phyloP scores from a whole-genome alignment of 2,113 vertebrate genomes.

The Esox niger region DNA sequence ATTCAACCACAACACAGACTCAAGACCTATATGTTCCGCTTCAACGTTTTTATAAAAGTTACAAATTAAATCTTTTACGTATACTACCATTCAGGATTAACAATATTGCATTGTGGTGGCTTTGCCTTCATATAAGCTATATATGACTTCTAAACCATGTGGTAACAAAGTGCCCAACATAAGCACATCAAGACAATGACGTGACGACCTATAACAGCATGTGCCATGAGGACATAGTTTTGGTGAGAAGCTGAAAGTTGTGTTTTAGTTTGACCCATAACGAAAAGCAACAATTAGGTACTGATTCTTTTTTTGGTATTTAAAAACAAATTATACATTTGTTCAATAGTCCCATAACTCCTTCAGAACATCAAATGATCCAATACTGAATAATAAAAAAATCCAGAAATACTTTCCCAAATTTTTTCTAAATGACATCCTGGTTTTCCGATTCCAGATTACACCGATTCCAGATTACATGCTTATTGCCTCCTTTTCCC shows the following conservation, averaged over 20 bases:
- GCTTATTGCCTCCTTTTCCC: too few species aligned
- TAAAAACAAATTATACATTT: conserved; percentile 51
- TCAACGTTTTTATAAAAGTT: not conserved
- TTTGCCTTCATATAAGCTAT: conserved; percentile 3
- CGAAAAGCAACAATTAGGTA: conserved; percentile 8
- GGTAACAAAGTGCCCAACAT: conserved; percentile 38
- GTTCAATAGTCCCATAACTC: conserved; percentile 56
- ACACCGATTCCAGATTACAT: too few species aligned
- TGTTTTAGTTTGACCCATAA: not conserved
- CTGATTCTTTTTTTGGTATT: conserved; percentile 59
- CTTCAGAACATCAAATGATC: conserved; percentile 49
- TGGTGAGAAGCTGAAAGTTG: conserved; percentile 44
- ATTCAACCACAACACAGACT: too few species aligned
- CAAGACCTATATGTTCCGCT: not conserved
- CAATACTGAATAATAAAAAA: conserved; percentile 56
- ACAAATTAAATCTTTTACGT: not conserved
- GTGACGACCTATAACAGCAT: not conserved
- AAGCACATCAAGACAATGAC: conserved; percentile 5
- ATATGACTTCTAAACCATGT: conserved; percentile 15
- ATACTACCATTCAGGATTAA: not conserved
- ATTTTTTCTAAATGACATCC: too few species aligned
- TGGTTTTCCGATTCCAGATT: too few species aligned
- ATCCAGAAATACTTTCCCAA: too few species aligned
- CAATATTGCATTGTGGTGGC: not conserved
- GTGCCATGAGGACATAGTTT: conserved; percentile 31